Percentiles rank a stretch among this genome's conserved stretches.
Evolutionary conservation across 1,140 invertebrate genomes (phyloP).

Genomic region (Drosophila grimshawi): DNA sequence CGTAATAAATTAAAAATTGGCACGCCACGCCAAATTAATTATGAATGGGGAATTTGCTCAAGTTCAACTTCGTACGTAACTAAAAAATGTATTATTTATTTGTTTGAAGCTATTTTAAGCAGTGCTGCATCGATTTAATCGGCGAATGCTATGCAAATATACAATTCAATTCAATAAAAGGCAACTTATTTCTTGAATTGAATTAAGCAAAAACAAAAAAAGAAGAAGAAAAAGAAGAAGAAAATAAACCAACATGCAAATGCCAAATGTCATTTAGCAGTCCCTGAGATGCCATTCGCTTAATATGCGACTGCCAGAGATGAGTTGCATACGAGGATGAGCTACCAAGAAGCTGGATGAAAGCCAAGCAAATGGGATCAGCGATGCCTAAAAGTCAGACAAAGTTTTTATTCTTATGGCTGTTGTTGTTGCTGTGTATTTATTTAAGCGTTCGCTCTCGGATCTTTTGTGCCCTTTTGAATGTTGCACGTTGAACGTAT

Average conservation of each 20-base stretch:
- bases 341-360: constrained; percentile 26
- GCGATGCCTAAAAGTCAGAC: not conserved
- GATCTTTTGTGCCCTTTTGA: constrained; percentile 72
- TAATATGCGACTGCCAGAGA: constrained; percentile 57
- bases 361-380: constrained; percentile 38
- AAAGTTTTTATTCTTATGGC: constrained; percentile 23
- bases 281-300: constrained; percentile 20
- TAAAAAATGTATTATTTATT: too few relatives aligned
- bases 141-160: constrained; percentile 37
- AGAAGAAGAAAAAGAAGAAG: not conserved
- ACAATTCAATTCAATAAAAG: constrained; percentile 55
- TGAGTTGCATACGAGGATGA: constrained; percentile 31
- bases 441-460: constrained; percentile 65
- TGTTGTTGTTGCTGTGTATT: constrained; percentile 60
- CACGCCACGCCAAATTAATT: not conserved
- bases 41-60: too few relatives aligned
- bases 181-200: constrained; percentile 20
- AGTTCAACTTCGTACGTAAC: too few relatives aligned
- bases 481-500: constrained; percentile 67
- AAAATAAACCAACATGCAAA: constrained; percentile 61
- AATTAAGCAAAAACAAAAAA: constrained; percentile 32
- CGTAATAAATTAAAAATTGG: not conserved
- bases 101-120: not conserved
- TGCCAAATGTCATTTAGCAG: constrained; percentile 62
- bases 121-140: not conserved